A percentile compares a stretch with the other conserved stretches of the same genome.
phyloP scores from a whole-genome alignment of 1,140 invertebrate species.

The Diorhabda carinulata region DNA sequence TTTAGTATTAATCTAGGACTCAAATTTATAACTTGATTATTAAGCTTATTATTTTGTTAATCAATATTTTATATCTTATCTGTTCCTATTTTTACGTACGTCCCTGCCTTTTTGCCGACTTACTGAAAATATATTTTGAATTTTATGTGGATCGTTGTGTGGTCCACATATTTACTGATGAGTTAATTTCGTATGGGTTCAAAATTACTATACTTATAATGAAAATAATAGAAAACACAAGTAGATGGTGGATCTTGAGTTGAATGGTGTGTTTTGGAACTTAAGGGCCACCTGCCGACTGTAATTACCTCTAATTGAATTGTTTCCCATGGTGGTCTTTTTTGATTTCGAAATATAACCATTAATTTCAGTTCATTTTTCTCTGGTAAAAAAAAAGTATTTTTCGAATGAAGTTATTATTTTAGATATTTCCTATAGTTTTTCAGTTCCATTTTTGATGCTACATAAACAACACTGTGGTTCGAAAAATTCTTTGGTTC shows the following conservation, averaged over 20 bases:
- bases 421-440: not conserved
- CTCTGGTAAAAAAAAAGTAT: not conserved
- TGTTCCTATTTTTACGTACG: too few species aligned
- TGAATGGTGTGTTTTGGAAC: not conserved
- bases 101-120: not conserved
- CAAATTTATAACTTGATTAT: too few species aligned
- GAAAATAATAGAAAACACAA: conserved; percentile 21
- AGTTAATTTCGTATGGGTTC: conserved; percentile 19
- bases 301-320: conserved; percentile 20
- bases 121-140: not conserved
- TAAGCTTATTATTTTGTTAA: too few species aligned
- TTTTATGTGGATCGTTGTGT: conserved; percentile 14
- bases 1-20: too few species aligned
- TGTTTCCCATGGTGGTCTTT: conserved; percentile 9
- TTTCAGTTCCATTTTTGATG: not conserved
- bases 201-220: conserved; percentile 21
- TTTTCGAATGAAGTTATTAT: not conserved
- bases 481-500: not conserved
- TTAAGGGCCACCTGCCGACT: conserved; percentile 16
- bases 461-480: not conserved
- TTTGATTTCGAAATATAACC: too few species aligned
- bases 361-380: too few species aligned
- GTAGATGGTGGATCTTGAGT: not conserved
- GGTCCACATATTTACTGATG: conserved; percentile 15
- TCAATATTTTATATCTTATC: too few species aligned